A percentile compares a stretch with the other conserved stretches of the same genome.
Conservation (phyloP, 2,888 invertebrate genomes). For the Hirtodrosophila histrioides region DNA sequence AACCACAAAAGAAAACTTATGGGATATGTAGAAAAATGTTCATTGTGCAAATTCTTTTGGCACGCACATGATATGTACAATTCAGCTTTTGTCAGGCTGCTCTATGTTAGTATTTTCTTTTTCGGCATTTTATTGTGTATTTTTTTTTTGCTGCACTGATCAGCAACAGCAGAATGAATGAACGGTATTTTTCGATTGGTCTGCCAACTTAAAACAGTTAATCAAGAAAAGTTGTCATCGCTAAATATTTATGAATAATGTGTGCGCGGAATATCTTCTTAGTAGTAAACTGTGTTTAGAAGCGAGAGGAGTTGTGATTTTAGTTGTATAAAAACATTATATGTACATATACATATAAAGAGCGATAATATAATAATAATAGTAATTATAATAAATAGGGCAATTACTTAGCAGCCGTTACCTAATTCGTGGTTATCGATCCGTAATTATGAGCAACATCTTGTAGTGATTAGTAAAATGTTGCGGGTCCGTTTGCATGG, state of each 20-base stretch:
- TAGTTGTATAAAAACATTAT: not conserved
- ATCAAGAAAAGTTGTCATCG: conserved; percentile 19
- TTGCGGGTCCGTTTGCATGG: conserved; percentile 1
- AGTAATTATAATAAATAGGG: not conserved
- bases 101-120: conserved; percentile 12
- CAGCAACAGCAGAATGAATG: not conserved
- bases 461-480: conserved; percentile 3
- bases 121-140: conserved; percentile 5
- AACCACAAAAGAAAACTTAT: too few relatives aligned
- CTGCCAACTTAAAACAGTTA: conserved; percentile 13
- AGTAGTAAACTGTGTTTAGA: conserved; percentile 16
- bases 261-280: conserved; percentile 13
- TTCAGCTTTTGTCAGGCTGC: conserved; percentile 28
- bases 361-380: not conserved
- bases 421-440: not conserved
- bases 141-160: conserved; percentile 10
- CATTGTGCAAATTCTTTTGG: too few relatives aligned
- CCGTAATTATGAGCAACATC: not conserved
- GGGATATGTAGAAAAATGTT: too few relatives aligned
- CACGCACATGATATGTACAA: not conserved
- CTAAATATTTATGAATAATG: conserved; percentile 14
- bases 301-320: conserved; percentile 7
- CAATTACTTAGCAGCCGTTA: not conserved
- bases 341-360: not conserved
- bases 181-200: conserved; percentile 25